Base-by-base conservation (phyloP, 2,797 vertebrate species). In the Pseudochirops cupreus region DNA sequence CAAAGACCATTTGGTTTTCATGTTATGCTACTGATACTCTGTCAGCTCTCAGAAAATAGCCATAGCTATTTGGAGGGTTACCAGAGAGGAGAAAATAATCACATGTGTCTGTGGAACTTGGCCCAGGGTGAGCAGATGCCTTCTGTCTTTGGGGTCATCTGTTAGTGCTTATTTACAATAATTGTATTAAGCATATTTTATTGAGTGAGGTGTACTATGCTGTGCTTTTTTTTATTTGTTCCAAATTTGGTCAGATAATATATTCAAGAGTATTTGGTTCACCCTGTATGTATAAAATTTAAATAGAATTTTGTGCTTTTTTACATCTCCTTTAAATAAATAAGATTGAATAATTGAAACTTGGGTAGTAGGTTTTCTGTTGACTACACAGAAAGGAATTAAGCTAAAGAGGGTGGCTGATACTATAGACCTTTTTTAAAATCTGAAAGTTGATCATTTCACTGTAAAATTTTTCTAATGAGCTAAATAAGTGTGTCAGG, bases 161-260 rank as follows among this genome's bases (percentile, higher is more conserved):
- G n/a, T 96, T 87, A 55, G 29, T n/a, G 39, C 52, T 97, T 95
- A 96, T 92, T 93, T 90, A 58, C 29, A 94, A 56, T 53, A 93
- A 91, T 91, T 89, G 74, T 93, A 28, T 93, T 91, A 87, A 82
- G 3, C 46, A 10, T 95, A 46, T 93, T 95, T 74, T 96, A 18
- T 95, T 57, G 53, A 91, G 3, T 91, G 67, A 59, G 55, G 55
- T 93, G 31, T 92, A 5, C 24, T 62, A 1, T 39, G 21, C 29
- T 54, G 4, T 56, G 59, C 1, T 55, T 54, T 50, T 91, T 91
- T 50, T 91, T 91, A 54, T 90, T 96, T 92, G 33, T 54, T 91
- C 56, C 94, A n/a, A 95, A 53, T 96, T 96, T 95, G 89, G 93
- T 54, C 53, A 93, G 5, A 87, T 57, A 50, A 54, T 91, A 90